Base-by-base conservation (phyloP, 2,797 vertebrate genomes). In the Phaenicophaeus curvirostris region DNA sequence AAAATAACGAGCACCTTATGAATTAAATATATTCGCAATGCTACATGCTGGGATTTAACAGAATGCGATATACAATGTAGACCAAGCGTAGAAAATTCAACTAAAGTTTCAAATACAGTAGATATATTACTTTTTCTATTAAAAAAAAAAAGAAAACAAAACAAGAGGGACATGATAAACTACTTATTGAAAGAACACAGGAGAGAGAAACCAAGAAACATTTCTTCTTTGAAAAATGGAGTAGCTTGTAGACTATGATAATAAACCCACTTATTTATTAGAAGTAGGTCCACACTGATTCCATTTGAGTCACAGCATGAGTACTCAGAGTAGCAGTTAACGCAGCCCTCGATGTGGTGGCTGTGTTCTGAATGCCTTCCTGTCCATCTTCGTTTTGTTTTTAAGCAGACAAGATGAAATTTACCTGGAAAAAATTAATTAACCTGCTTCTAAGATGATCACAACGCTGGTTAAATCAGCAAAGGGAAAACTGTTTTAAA, bases 21-120 rank as follows among this genome's bases (percentile, higher is more conserved):
- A 96, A 97, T 97, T 97, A 97, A 97, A 97, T 91, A 92, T 87
- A 89, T 74, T 94, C 85, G 89, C 83, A 95, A 87, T 74, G 81
- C 58, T 94, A 74, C 55, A 81, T 42, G 61, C 61, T 81, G 73
- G 59, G 69, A 89, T 82, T 91, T 94, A 95, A 92, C 27, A 66
- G 51, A 95, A 92, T 51, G 54, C 77, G 77, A 91, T 73, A 72
- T 37, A 66, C 20, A 42, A 21, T 39, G 78, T 46, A 90, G 55
- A 85, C 21, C 35, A 93, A 92, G 71, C 77, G 39, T 51, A 35
- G 91, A 84, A 90, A 44, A 16, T 91, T 57, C 76, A 80, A 28
- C 46, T 90, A 69, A 8, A 68, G 9, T 67, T 78, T 39, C 33
- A 75, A 91, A 83, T 71, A 66, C 7, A 73, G 31, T 37, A 83